Percentiles rank a stretch among this genome's conserved stretches.
Conservation (phyloP, 1,140 invertebrate genomes). For the Augochlora pura region DNA sequence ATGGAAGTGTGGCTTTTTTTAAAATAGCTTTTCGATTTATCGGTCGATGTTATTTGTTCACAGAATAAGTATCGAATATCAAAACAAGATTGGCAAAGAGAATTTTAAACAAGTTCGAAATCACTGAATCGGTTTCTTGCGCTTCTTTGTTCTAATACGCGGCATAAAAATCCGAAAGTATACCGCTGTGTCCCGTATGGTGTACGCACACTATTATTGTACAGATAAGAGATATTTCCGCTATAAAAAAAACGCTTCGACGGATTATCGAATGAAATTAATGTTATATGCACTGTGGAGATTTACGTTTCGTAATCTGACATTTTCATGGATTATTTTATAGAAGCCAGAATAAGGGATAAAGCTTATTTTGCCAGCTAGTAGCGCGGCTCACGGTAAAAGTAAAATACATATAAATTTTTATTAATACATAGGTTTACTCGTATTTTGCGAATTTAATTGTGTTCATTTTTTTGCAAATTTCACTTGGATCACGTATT, state of each 20-base stretch:
- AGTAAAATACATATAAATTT: no score
- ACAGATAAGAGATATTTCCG: conserved; percentile 20
- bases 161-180: background rate
- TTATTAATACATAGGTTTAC: no score
- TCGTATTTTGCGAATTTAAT: no score
- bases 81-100: no score
- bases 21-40: background rate
- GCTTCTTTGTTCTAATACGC: background rate
- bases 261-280: conserved; percentile 20
- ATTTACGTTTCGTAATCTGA: no score
- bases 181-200: background rate
- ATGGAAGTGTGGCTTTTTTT: background rate
- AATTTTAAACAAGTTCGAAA: background rate
- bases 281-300: background rate
- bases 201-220: background rate
- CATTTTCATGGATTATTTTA: no score
- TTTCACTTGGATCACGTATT: background rate
- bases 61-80: background rate
- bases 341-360: no score
- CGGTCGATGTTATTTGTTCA: conserved; percentile 23
- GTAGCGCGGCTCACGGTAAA: no score
- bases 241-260: conserved; percentile 1
- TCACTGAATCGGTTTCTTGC: background rate
- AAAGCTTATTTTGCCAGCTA: no score
- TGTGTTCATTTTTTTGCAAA: no score